Base-by-base conservation (phyloP, 1,140 invertebrate genomes). In the Phthorimaea operculella region DNA sequence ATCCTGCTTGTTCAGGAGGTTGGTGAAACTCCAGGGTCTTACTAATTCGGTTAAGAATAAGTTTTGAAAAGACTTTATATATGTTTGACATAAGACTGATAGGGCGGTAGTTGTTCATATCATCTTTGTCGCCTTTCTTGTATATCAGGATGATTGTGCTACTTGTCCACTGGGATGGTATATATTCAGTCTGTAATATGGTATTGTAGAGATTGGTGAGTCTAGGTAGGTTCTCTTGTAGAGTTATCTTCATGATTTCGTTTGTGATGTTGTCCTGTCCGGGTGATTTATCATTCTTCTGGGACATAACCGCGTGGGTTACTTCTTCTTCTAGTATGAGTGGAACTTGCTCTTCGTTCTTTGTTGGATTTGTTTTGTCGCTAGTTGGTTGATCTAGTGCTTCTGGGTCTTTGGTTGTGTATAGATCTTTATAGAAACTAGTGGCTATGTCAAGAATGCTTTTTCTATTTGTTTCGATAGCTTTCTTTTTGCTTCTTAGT, bases 21-120 rank as follows among this genome's bases (percentile, higher is more conserved):
- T 55, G 53, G 10, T 49, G 4, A 48, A 33, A 1, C 14, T 55
- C 53, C 28, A 33, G 17, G 6, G 14, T 16, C 7, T 45, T 6
- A 3, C 12, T 7, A 7, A 49, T 11, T 15, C 53, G 14, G 17
- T 47, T 21, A 15, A 21, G 16, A 1, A 54, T 17, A 4, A 44
- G 14, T 33, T 44, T 45, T 48, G 53, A 16, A 28, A 54, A 54
- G 0, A 54, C 12, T 48, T 54, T 54, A n/a, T 47, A 54, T 16
- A 47, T 0, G 9, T 54, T 54, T 33, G 39, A 14, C 15, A 45
- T 44, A 1, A 54, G 44, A 15, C 21, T 36, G 1, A 54, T 54
- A 12, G 42, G 53, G 6, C 53, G 5, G 33, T 54, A 52, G 10
- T 52, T 52, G 3, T 6, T 33, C 15, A 52, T 52, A 10, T 52